These are phyloP conservation scores for Pipistrellus nathusii DNA, from an alignment of 2,797 vertebrate genomes.

Conservation along the genomic window DNA sequence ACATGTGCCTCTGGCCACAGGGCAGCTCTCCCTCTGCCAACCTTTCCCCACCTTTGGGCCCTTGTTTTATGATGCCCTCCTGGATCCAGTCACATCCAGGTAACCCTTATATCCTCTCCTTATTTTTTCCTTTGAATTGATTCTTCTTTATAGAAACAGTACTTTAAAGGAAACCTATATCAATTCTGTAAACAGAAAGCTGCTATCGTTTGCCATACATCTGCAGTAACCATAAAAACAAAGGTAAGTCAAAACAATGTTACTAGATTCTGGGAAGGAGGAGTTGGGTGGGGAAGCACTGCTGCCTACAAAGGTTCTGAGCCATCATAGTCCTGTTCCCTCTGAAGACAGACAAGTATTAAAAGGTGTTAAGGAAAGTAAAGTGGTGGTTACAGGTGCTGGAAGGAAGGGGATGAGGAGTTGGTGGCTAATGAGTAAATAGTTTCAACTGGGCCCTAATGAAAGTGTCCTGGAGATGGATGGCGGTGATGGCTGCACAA, in stretches of 20 bases:
- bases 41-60: neutral
- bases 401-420: neutral
- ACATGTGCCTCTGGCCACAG: neutral
- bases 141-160: constrained; percentile 20
- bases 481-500: neutral
- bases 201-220: neutral
- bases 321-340: neutral
- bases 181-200: neutral
- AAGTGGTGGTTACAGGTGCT: neutral
- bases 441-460: neutral
- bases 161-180: neutral
- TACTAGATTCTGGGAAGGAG: neutral
- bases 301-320: neutral
- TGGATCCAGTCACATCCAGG: neutral
- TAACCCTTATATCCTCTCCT: neutral
- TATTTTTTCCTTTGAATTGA: neutral
- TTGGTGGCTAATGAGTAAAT: neutral
- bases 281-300: too few relatives aligned
- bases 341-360: neutral
- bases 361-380: neutral
- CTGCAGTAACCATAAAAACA: neutral
- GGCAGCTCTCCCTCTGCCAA: neutral
- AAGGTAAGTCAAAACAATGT: neutral
- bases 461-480: neutral
- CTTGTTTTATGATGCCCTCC: neutral